Base-by-base conservation (phyloP, 2,888 invertebrate species). In the Seladonia tumulorum region DNA sequence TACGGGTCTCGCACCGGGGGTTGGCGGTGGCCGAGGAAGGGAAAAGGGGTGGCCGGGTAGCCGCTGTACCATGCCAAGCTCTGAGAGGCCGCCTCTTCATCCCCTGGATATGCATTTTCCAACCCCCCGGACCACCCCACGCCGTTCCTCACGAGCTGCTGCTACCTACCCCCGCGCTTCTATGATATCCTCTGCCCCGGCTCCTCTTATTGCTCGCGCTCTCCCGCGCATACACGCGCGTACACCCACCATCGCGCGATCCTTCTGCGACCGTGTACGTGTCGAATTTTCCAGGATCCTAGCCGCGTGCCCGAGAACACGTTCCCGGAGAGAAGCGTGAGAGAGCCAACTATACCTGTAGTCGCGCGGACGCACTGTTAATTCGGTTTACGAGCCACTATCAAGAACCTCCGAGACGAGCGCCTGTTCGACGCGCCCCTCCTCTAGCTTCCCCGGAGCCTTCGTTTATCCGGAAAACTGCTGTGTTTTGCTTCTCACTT, bases 351-450 rank as follows among this genome's bases (percentile, higher is more conserved):
- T 82, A 81, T 57, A 57, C 12, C n/a, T n/a, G n/a, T 57, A 57
- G 57, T n/a, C n/a, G 57, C 81, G 83, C 82, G 78, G 76, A 53
- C 80, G 87, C 87, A 87, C 90, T 91, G 92, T 93, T 93, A 93
- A 93, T 93, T 93, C 91, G 90, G 89, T 93, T 93, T 93, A 92
- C 91, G 92, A 93, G 91, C 89, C 83, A 80, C 92, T 90, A 92
- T 93, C 89, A 91, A 91, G 89, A 88, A 90, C 90, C 57, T 12
- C n/a, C 57, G 57, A 57, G 57, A n/a, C 57, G n/a, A 57, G 12
- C 57, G n/a, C 10, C n/a, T n/a, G 53, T 53, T 53, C 53, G 53
- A n/a, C 10, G 53, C 22, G 53, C 22, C 53, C 53, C 22, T 53
- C n/a, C 12, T n/a, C 57, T 22, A 8, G n/a, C 10, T 53, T 53